Base-by-base conservation (phyloP, 2,888 invertebrate species). In the Hypolimnas misippus region DNA sequence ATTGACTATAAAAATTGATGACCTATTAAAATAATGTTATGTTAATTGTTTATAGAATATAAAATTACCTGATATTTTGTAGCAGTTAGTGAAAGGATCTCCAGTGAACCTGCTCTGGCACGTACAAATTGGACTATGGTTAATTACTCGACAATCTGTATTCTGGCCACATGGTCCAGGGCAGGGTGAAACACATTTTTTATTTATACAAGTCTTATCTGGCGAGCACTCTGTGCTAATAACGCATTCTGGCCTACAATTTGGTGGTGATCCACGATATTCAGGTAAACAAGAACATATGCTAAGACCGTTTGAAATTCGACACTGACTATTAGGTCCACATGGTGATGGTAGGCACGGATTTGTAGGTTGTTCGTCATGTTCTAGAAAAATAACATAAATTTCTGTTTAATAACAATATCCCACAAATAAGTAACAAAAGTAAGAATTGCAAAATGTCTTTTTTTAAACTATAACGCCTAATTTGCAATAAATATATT, bases 171-270 rank as follows among this genome's bases (percentile, higher is more conserved):
- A 96, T 8, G 94, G 93, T 50, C 95, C 95, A 52, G 94, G 94
- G 70, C 96, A 96, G 50, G 96, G 96, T 73, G 96, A 94, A 17
- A 92, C 80, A 81, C 96, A 96, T 85, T 95, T 95, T 73, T 94
- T 93, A 76, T 94, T 94, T 56, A 94, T 86, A 77, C 96, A 96
- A 25, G 94, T 94, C 82, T 93, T 93, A 65, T 94, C 93, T 35
- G 91, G 82, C 1, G 94, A 78, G 77, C 96, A 95, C 83, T 95
- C 95, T 21, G 94, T 89, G 74, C 94, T 95, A 14, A 94, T 93
- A n/a, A 94, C 93, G 83, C 95, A 95, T 83, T 95, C 95, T n/a
- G 95, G 95, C 72, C 95, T 91, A 77, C 95, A 96, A 73, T 93
- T 93, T 62, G 95, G 95, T 53, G 96, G 95, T 60, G 93, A 92